Base-by-base conservation (phyloP, 2,888 invertebrate genomes). In the Meteorus cinctellus region DNA sequence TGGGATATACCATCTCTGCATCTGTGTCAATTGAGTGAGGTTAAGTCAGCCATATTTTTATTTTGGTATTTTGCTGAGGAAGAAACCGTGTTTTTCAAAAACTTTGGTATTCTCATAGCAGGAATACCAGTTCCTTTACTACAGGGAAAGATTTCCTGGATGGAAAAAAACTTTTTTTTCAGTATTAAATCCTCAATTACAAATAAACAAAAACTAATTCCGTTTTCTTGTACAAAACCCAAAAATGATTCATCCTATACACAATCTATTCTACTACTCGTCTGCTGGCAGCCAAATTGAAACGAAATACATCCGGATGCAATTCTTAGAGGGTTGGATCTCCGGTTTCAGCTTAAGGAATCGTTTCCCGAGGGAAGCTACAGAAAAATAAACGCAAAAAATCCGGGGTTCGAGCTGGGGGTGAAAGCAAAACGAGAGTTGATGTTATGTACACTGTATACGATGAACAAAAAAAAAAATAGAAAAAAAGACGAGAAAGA, bases 231-330 rank as follows among this genome's bases (percentile, higher is more conserved):
- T 41, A 41, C 41, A 41, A 41, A 41, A 41, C 8, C 41, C 8
- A 12, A 41, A 48, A 55, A 55, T 55, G 19, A 55, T 24, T 19
- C 8, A 55, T 55, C 10, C 19, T n/a, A 4, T 55, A 55, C 19
- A 19, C 19, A 34, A 34, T 55, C 19, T 55, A n/a, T 19, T 55
- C 2, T 8, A 19, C 19, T 8, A 19, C 19, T 19, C 19, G 8
- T 24, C 55, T 19, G 55, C 55, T 66, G 72, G 75, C 72, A 65
- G 75, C 78, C 74, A 70, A 75, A 72, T 65, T 65, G 65, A 65
- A 65, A 65, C 19, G 36, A 19, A 36, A 65, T 65, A 65, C 65
- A 19, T 36, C 34, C 19, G 36, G 34, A 36, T 65, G 34, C 65
- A 31, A 65, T 65, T 65, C 36, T 36, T 65, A 36, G 55, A 65